A percentile compares a stretch with the other conserved stretches of the same genome.
These are phyloP conservation scores for Asbolus verrucosus DNA, from an alignment of 1,140 invertebrate genomes.

Conservation along the genomic window DNA sequence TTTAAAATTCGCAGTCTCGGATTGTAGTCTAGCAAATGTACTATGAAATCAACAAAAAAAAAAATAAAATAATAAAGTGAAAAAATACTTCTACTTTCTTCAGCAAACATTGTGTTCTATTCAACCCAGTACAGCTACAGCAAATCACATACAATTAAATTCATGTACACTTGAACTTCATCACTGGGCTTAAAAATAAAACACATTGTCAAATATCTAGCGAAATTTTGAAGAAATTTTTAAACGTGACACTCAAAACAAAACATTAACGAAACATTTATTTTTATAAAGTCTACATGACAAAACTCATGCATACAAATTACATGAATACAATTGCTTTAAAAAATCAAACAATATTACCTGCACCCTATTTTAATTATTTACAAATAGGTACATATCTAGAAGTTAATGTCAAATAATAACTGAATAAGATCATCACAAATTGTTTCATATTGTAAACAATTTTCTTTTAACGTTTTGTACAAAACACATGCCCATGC, in stretches of 20 bases:
- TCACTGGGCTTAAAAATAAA: slow-evolving; percentile 38
- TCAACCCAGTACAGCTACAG: slow-evolving; percentile 25
- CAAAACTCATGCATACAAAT: slow-evolving; percentile 41
- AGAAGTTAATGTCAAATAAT: neutral
- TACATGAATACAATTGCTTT: slow-evolving; percentile 18
- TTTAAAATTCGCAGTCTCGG: slow-evolving; percentile 55
- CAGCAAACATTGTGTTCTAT: slow-evolving; percentile 43
- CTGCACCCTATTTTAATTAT: slow-evolving; percentile 43
- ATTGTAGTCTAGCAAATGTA: slow-evolving; percentile 58
- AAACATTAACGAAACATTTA: slow-evolving; percentile 17
- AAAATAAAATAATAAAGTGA: slow-evolving; percentile 45
- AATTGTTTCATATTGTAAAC: slow-evolving; percentile 32
- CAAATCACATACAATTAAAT: slow-evolving; percentile 26
- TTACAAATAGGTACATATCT: slow-evolving; percentile 38
- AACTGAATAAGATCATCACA: slow-evolving; percentile 35
- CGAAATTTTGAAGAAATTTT: slow-evolving; percentile 19
- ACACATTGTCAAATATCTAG: slow-evolving; percentile 30
- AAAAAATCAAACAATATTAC: slow-evolving; percentile 30
- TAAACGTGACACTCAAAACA: slow-evolving; percentile 20
- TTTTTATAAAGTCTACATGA: slow-evolving; percentile 13
- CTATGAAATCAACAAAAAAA: slow-evolving; percentile 61
- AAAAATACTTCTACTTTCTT: slow-evolving; percentile 15
- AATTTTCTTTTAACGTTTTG: slow-evolving; percentile 13
- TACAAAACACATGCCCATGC: slow-evolving; percentile 52
- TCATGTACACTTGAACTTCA: slow-evolving; percentile 36